These are phyloP conservation scores for Gallinago undulata DNA, from an alignment of 2,113 vertebrate species.

Conservation along the genomic window DNA sequence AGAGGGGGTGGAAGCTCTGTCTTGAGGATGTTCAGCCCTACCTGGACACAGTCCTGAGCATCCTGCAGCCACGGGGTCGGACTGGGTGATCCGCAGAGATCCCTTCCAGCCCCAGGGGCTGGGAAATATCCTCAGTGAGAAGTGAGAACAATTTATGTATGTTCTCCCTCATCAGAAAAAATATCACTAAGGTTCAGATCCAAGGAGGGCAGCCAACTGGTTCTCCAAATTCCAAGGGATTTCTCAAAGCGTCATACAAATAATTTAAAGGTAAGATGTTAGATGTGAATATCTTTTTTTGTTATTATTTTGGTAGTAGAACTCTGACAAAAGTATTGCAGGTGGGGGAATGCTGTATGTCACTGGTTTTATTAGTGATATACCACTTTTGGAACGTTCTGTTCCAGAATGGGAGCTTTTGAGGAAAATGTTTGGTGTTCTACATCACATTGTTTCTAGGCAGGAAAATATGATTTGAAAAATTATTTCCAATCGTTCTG, in stretches of 20 bases:
- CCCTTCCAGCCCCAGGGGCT: not conserved
- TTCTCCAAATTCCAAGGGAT: not conserved
- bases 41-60: not conserved
- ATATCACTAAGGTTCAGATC: not conserved
- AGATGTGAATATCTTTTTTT: not conserved
- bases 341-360: not conserved
- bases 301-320: not conserved
- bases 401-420: not conserved
- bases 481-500: fast-evolving
- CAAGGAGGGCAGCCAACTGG: not conserved
- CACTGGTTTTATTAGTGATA: not conserved
- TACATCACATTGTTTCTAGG: not conserved
- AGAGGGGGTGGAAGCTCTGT: not conserved
- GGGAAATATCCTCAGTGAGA: not conserved
- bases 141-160: not conserved
- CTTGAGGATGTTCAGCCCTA: not conserved
- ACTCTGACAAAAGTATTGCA: not conserved
- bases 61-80: not conserved
- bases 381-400: not conserved
- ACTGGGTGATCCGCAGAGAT: too few species aligned
- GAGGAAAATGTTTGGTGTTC: not conserved
- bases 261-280: not conserved
- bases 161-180: not conserved
- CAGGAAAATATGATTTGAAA: not conserved
- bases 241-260: not conserved